Conservation (phyloP, 2,888 invertebrate species). For the Meiosimyza platycephala region DNA sequence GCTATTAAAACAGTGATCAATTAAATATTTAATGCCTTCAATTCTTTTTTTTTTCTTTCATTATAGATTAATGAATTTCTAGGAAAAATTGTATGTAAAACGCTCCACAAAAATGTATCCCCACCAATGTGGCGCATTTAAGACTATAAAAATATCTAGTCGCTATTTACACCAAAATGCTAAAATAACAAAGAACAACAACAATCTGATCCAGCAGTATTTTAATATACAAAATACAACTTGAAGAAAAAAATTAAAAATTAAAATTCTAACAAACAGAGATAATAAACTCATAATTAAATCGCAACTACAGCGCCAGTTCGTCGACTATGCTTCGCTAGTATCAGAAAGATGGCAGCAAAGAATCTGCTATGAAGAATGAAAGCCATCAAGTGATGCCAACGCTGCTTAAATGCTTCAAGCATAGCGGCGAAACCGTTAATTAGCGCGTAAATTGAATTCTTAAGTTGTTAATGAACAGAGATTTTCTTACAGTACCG, state of each 20-base stretch:
- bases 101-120: neutral
- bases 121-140: conserved; percentile 27
- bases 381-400: neutral
- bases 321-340: neutral
- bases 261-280: conserved; percentile 10
- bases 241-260: neutral
- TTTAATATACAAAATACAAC: neutral
- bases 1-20: no score
- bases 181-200: conserved; percentile 19
- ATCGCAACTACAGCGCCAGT: neutral
- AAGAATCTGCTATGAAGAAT: neutral
- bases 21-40: no score
- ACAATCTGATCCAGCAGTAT: neutral
- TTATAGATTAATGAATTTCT: neutral
- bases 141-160: conserved; percentile 5
- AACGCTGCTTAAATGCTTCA: neutral
- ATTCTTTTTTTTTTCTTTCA: neutral
- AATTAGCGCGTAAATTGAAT: conserved; percentile 20
- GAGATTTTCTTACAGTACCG: neutral
- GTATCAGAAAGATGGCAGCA: neutral
- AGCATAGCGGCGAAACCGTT: conserved; percentile 1
- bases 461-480: neutral
- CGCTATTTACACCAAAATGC: conserved; percentile 15
- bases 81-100: neutral
- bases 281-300: conserved; percentile 26